Percentiles rank a stretch among this genome's conserved stretches.
These are phyloP conservation scores for Nemoura dubitans DNA, from an alignment of 2,888 invertebrate species.

Conservation along the genomic window DNA sequence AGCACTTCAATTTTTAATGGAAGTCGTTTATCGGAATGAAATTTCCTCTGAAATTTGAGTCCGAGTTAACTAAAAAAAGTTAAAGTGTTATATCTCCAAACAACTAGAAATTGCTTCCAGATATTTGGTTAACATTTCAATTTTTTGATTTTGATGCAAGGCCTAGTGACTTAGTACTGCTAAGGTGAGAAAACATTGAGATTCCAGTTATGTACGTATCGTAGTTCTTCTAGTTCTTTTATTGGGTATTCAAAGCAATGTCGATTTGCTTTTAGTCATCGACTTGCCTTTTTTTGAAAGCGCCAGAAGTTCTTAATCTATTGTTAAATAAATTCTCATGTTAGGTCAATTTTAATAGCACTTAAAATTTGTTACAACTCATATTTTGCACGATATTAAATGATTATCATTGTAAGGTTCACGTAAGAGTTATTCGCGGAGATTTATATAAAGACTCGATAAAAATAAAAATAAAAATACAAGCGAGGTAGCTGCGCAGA, in stretches of 20 bases:
- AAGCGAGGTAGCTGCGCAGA: not conserved
- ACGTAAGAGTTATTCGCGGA: not conserved
- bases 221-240: not conserved
- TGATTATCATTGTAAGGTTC: not conserved
- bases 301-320: not conserved
- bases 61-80: not conserved
- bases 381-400: slow-evolving; percentile 12
- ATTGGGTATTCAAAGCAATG: not conserved
- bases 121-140: not conserved
- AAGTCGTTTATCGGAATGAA: not conserved
- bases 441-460: not conserved
- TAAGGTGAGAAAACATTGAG: not conserved
- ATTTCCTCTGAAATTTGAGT: not conserved
- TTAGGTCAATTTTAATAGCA: slow-evolving; percentile 5
- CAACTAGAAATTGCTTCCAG: slow-evolving; percentile 4
- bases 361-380: slow-evolving; percentile 12
- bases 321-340: not conserved
- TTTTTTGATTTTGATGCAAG: not conserved
- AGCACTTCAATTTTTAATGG: slow-evolving; percentile 4
- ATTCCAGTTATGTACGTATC: slow-evolving; percentile 1
- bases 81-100: not conserved
- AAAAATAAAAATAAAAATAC: not conserved
- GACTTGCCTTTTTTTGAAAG: not conserved
- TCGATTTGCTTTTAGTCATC: not conserved
- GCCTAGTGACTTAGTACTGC: not conserved